These are phyloP conservation scores for Zoanthus solanderi DNA, from an alignment of 92 coral and sea anemone genomes.

Conservation along the genomic window DNA sequence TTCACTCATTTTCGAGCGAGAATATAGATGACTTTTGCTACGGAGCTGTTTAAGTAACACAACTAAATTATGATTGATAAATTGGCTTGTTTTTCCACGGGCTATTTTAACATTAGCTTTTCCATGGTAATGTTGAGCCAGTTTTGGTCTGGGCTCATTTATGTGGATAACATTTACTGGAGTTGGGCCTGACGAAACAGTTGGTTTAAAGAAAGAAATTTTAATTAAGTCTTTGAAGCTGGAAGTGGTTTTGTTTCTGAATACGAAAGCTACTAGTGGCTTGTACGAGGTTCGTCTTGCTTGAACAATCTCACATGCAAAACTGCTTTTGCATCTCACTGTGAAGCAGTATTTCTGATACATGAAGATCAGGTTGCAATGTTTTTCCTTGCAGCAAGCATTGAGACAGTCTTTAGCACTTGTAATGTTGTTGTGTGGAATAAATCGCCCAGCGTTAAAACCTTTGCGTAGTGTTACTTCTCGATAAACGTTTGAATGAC, in stretches of 20 bases:
- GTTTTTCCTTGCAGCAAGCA: constrained; percentile 77
- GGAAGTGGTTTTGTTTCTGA: constrained; percentile 69
- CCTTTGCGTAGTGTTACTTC: constrained; percentile 95
- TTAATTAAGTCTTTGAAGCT: constrained; percentile 50
- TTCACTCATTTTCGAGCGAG: constrained; percentile 26
- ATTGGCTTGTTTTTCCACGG: not conserved
- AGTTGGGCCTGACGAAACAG: constrained; percentile 25
- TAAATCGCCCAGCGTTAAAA: constrained; percentile 86
- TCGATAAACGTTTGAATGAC: constrained; percentile 74
- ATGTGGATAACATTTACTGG: constrained; percentile 75
- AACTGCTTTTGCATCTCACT: constrained; percentile 80
- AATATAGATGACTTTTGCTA: constrained; percentile 10
- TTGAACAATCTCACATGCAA: constrained; percentile 87
- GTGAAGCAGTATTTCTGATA: constrained; percentile 90
- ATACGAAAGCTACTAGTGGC: constrained; percentile 83
- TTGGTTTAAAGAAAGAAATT: constrained; percentile 31
- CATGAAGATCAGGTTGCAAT: constrained; percentile 90
- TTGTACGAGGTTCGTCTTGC: constrained; percentile 78
- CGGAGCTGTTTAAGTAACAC: constrained; percentile 21
- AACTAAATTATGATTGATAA: constrained; percentile 2
- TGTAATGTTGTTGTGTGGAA: constrained; percentile 77
- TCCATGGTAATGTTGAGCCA: not conserved
- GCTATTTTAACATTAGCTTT: not conserved
- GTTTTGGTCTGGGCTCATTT: constrained; percentile 53
- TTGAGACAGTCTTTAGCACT: constrained; percentile 78